These are phyloP conservation scores for Anoplius nigerrimus DNA, from an alignment of 2,888 invertebrate genomes.

Conservation along the genomic window DNA sequence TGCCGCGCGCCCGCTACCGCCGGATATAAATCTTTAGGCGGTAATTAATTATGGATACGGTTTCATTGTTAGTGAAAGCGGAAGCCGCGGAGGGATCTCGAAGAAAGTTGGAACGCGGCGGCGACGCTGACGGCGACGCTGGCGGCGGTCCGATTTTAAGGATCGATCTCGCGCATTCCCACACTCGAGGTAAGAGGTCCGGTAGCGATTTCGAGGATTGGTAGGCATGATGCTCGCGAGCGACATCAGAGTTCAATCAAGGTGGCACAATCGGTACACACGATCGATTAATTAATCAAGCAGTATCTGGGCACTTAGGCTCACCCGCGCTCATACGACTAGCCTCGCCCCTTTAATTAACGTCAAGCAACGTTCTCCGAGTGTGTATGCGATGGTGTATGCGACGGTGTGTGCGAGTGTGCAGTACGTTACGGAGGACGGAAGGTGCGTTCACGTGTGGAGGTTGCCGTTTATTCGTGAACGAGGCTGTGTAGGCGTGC, in stretches of 20 bases:
- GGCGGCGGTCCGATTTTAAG: background rate
- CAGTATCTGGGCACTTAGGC: slow-evolving; percentile 39
- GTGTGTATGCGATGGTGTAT: slow-evolving; percentile 5
- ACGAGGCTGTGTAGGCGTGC: slow-evolving; percentile 8
- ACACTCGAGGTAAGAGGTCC: no score
- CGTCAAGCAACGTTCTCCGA: slow-evolving; percentile 31
- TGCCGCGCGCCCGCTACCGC: background rate
- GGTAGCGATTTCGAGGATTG: slow-evolving; percentile 5
- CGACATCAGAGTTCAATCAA: slow-evolving; percentile 24
- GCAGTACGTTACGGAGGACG: background rate
- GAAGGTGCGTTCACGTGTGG: no score
- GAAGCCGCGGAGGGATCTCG: slow-evolving; percentile 37
- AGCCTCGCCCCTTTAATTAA: slow-evolving; percentile 46
- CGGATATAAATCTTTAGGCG: slow-evolving; percentile 8
- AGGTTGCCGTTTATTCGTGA: background rate
- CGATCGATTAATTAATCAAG: slow-evolving; percentile 48
- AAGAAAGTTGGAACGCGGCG: slow-evolving; percentile 10
- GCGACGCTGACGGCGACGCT: slow-evolving; percentile 1
- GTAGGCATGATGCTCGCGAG: background rate
- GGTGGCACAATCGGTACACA: slow-evolving; percentile 16
- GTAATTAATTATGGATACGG: slow-evolving; percentile 52
- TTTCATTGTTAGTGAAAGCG: slow-evolving; percentile 53
- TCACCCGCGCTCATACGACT: slow-evolving; percentile 36
- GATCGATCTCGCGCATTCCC: no score
- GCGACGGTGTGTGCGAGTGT: slow-evolving; percentile 9